These are phyloP conservation scores for Chironomus tentans DNA, from an alignment of 2,888 invertebrate species.

Conservation along the genomic window DNA sequence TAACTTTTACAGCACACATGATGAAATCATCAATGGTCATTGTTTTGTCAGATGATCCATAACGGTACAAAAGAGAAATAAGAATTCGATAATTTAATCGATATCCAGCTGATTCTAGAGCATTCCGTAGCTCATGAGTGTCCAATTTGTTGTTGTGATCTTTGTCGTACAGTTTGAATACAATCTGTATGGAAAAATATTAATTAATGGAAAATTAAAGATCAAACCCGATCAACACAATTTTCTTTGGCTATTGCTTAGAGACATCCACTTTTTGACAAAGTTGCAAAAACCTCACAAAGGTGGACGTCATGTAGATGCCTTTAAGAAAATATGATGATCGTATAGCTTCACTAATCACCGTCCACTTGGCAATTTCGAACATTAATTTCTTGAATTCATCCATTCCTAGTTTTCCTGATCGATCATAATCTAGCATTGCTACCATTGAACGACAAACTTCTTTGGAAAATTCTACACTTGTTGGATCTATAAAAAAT, in stretches of 20 bases:
- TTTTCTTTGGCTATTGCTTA: no score
- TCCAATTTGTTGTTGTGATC: constrained; percentile 71
- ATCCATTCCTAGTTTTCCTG: constrained; percentile 60
- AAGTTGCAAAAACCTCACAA: no score
- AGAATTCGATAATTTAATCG: constrained; percentile 81
- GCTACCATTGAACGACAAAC: constrained; percentile 66
- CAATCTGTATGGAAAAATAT: constrained; percentile 49
- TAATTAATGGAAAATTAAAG: neutral
- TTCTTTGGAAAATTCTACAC: constrained; percentile 55
- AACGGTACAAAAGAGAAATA: constrained; percentile 82
- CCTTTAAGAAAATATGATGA: no score
- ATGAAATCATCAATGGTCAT: constrained; percentile 92
- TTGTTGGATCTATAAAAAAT: no score
- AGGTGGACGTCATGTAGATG: no score
- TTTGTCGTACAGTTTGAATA: constrained; percentile 76
- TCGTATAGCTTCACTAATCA: neutral
- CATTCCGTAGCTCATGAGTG: constrained; percentile 74
- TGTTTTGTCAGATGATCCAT: constrained; percentile 72
- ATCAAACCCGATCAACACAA: no score
- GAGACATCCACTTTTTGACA: no score
- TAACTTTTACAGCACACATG: constrained; percentile 85
- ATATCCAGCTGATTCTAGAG: constrained; percentile 83
- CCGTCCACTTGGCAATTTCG: constrained; percentile 52
- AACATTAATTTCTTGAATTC: constrained; percentile 61
- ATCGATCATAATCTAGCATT: constrained; percentile 60